Evolutionary conservation across 2,888 invertebrate species (phyloP), one percentile per base, ranked within the genome.

Genomic region (Actias luna): DNA sequence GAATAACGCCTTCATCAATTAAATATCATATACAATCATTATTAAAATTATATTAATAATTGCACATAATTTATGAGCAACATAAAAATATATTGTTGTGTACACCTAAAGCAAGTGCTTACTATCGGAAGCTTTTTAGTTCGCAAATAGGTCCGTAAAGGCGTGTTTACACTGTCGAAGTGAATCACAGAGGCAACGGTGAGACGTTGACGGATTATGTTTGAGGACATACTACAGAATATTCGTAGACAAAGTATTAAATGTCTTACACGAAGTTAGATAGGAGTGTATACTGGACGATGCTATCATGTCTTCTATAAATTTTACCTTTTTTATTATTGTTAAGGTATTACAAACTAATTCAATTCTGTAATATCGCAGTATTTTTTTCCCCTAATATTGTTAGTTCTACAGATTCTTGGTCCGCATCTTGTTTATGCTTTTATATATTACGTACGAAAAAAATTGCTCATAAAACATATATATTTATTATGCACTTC

Each of bases 171-270:
- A 78, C 77, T 74, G 71, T 70, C 71, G 68, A 71, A 83, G 79
- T 83, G 81, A 84, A 84, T 80, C 76, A 67, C 73, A 75, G 78
- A 69, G 71, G 67, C 65, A 63, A 31, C 65, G 27, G 55, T 29
- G 55, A 16, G 84, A 84, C 85, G 69, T 82, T 84, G 85, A 85
- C 78, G 72, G 84, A 85, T 85, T 75, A 73, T 84, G 84, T 85
- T 84, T 84, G 82, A 68, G 68, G 69, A 74, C 76, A 70, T 64
- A 69, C 66, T 64, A 59, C 62, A 67, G 63, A 31, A 22, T 58
- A 33, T 42, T 8, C 29, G 42, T 57, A n/a, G 57, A 31, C 42
- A n/a, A 46, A 60, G 60, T 60, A 46, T 31, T 46, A 46, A 31
- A 60, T 46, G 18, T 18, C 31, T 22, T 5, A 60, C 29, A 46